A percentile compares a stretch with the other conserved stretches of the same genome.
Evolutionary conservation across 2,797 vertebrate genomes (phyloP).

Genomic region (Liparis tanakae): DNA sequence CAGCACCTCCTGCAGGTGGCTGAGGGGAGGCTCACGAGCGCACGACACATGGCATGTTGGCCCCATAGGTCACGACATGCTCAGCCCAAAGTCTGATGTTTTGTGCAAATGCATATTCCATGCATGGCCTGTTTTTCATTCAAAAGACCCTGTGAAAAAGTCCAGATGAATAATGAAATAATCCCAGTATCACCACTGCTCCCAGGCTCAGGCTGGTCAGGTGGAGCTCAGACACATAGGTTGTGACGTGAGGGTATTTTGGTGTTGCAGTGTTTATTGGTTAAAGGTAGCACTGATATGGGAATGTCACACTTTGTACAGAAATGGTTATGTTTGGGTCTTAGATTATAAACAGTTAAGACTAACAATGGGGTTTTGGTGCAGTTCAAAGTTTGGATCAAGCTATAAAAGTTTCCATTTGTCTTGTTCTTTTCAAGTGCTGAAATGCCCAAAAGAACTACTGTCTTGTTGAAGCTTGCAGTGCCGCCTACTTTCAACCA

Average conservation of each 20-base stretch:
- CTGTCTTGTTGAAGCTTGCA: slow-evolving; percentile 16
- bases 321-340: background rate
- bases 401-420: background rate
- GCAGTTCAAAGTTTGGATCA: background rate
- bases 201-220: background rate
- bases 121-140: background rate
- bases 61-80: background rate
- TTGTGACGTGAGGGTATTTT: background rate
- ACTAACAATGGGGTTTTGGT: background rate
- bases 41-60: background rate
- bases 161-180: background rate
- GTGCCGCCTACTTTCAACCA: background rate
- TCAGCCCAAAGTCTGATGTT: background rate
- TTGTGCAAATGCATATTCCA: background rate
- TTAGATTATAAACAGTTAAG: background rate
- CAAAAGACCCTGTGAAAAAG: background rate
- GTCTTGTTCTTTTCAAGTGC: background rate
- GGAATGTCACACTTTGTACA: background rate
- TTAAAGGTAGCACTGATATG: background rate
- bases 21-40: slow-evolving; percentile 4
- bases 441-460: background rate
- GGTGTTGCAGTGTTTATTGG: background rate
- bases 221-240: background rate
- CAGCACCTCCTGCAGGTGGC: slow-evolving; percentile 60
- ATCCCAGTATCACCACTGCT: background rate